Conservation (phyloP, 2,888 invertebrate species). For the Lithosia quadra region DNA sequence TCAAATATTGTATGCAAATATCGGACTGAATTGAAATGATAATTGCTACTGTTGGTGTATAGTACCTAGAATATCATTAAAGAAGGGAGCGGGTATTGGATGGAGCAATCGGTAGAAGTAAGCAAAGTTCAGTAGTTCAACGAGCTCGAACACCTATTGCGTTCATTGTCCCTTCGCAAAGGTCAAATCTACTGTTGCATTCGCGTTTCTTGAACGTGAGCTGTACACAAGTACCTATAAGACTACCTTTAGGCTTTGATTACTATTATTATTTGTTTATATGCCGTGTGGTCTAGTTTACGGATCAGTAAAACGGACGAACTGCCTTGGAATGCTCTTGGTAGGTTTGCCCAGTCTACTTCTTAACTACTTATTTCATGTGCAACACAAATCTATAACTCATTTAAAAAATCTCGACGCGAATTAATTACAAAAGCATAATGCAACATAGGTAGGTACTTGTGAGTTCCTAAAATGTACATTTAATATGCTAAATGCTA, state of each 20-base stretch:
- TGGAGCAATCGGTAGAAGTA: constrained; percentile 73
- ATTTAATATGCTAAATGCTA: constrained; percentile 26
- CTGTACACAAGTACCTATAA: neutral
- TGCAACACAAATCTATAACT: neutral
- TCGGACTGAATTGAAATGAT: constrained; percentile 46
- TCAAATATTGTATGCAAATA: constrained; percentile 39
- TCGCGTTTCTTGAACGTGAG: constrained; percentile 43
- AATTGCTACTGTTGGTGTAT: constrained; percentile 53
- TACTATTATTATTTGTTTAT: neutral
- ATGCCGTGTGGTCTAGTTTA: neutral
- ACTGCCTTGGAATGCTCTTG: no score
- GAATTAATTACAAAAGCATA: constrained; percentile 24
- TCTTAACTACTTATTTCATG: neutral
- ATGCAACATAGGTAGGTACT: constrained; percentile 15
- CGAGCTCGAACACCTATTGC: constrained; percentile 70
- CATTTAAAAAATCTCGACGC: neutral
- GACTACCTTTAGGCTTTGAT: neutral
- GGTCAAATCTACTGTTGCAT: constrained; percentile 68
- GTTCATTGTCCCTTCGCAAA: constrained; percentile 76
- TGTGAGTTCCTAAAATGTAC: constrained; percentile 36
- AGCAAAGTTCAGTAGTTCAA: constrained; percentile 82
- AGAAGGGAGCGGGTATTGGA: constrained; percentile 64
- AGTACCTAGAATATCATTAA: constrained; percentile 55
- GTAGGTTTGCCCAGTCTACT: no score
- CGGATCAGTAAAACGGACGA: neutral